A percentile compares a stretch with the other conserved stretches of the same genome.
Evolutionary conservation across 2,797 vertebrate genomes (phyloP).

Genomic region (Orientallactaga sibirica): DNA sequence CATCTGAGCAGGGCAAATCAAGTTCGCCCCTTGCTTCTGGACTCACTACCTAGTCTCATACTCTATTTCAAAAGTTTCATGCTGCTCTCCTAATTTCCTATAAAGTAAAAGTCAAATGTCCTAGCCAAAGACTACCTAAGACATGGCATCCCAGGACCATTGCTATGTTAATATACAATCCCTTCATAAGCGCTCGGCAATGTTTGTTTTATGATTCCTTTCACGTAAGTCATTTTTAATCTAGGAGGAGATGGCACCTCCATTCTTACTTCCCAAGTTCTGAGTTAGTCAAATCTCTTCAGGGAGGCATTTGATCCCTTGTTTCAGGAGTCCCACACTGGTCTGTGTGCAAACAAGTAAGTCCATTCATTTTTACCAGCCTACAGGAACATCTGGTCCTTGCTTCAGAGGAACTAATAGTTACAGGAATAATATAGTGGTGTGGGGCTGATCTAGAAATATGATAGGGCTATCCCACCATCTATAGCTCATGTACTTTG

Average conservation of each 20-base stretch:
- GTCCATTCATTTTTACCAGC: not conserved
- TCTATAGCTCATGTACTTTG: not conserved
- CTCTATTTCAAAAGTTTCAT: not conserved
- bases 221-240: not conserved
- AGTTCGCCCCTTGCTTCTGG: not conserved
- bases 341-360: not conserved
- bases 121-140: not conserved
- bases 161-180: not conserved
- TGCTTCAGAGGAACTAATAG: slow-evolving; percentile 21
- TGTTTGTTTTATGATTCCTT: not conserved
- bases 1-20: not conserved
- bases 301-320: not conserved
- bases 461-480: not conserved
- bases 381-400: not conserved
- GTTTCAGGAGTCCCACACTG: not conserved
- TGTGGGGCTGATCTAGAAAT: slow-evolving; percentile 39
- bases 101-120: not conserved
- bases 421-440: not conserved
- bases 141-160: not conserved
- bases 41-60: not conserved
- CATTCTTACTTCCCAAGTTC: not conserved
- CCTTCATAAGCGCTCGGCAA: not conserved
- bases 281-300: not conserved
- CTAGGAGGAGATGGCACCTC: not conserved
- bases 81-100: not conserved